phyloP scores from a whole-genome alignment of 2,888 invertebrate genomes.

The Pandemis heparana region DNA sequence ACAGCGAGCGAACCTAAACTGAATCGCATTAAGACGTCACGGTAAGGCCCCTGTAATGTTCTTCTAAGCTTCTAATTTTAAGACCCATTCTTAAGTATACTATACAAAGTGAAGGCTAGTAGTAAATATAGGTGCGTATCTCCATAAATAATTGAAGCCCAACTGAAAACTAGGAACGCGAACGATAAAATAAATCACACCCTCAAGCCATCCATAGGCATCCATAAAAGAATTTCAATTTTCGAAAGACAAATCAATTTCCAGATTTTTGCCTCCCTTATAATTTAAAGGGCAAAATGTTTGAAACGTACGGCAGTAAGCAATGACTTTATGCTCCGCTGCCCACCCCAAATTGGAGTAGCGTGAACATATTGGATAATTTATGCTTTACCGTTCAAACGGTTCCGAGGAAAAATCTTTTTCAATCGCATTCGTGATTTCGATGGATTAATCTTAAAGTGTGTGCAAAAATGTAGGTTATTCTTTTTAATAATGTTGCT shows the following conservation, averaged over 20 bases:
- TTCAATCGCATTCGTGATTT: slow-evolving; percentile 10
- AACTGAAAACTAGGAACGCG: neutral
- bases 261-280: slow-evolving; percentile 11
- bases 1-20: too few species aligned
- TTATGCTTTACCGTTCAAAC: slow-evolving; percentile 26
- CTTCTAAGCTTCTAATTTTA: too few species aligned
- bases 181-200: neutral
- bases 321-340: slow-evolving; percentile 21
- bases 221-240: slow-evolving; percentile 16
- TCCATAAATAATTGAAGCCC: neutral
- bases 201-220: neutral
- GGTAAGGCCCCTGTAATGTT: too few species aligned
- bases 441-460: neutral
- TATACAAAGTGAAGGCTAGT: too few species aligned
- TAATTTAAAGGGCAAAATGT: slow-evolving; percentile 28
- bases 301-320: slow-evolving; percentile 29
- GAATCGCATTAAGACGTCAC: too few species aligned
- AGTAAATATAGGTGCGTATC: too few species aligned
- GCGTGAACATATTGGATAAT: slow-evolving; percentile 35
- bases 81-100: too few species aligned
- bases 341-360: slow-evolving; percentile 15
- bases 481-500: neutral
- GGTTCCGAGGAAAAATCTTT: neutral
- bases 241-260: slow-evolving; percentile 9
- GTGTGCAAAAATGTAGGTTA: neutral